These are phyloP conservation scores for Microplitis manilae DNA, from an alignment of 2,888 invertebrate species.

Conservation along the genomic window DNA sequence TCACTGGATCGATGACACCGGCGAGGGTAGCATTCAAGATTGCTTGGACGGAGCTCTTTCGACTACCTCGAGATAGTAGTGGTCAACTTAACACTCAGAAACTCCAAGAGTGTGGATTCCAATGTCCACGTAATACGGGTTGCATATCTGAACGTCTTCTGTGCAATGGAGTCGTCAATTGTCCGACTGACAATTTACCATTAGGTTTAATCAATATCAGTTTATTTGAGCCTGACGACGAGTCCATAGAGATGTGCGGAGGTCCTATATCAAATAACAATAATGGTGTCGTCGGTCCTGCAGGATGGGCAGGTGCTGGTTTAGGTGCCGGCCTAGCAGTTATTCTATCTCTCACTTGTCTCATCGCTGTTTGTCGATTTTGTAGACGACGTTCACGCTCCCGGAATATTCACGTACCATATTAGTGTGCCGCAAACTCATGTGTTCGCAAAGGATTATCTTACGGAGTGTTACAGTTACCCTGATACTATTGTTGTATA, in stretches of 20 bases:
- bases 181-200: slow-evolving; percentile 77
- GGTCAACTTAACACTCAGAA: slow-evolving; percentile 86
- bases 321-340: slow-evolving; percentile 77
- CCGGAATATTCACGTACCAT: slow-evolving; percentile 77
- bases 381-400: slow-evolving; percentile 77
- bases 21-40: slow-evolving; percentile 90
- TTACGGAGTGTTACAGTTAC: slow-evolving; percentile 11
- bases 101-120: slow-evolving; percentile 85
- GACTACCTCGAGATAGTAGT: slow-evolving; percentile 87
- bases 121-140: slow-evolving; percentile 88
- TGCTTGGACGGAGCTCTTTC: slow-evolving; percentile 91
- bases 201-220: slow-evolving; percentile 52
- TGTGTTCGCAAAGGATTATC: slow-evolving; percentile 26
- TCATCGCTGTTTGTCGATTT: slow-evolving; percentile 76
- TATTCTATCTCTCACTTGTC: slow-evolving; percentile 74
- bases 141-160: slow-evolving; percentile 89
- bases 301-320: slow-evolving; percentile 77
- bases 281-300: slow-evolving; percentile 71
- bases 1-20: slow-evolving; percentile 83
- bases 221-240: slow-evolving; percentile 78
- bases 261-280: slow-evolving; percentile 72
- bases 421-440: slow-evolving; percentile 69
- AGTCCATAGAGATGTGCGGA: slow-evolving; percentile 82
- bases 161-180: slow-evolving; percentile 91
- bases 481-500: slow-evolving; percentile 18